Evolutionary conservation across 1,140 invertebrate genomes (phyloP), one percentile per base, ranked within the genome.

Genomic region (Papilio aristodemus): DNA sequence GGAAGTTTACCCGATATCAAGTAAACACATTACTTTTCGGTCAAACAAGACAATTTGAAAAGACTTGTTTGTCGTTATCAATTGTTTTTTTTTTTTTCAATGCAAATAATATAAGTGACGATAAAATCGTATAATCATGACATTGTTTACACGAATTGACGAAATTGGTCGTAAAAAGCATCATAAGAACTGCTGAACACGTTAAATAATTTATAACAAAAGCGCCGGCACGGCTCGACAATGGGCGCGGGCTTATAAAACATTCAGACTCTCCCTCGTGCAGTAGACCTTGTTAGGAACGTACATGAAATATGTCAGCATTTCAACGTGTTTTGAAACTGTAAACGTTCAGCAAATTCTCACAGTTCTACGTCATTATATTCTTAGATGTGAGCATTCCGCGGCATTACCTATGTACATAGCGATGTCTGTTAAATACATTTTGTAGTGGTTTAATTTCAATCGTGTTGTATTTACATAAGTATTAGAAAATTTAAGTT

Each of bases 131-230:
- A 38, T 58, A 58, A 58, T 58, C 19, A 25, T 58, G 54, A 59
- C 25, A 14, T 62, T 38, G 32, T 17, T 37, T 14, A 7, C 38
- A 38, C 32, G 32, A 62, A 66, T 32, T 50, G 63, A 66, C 63
- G 41, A 50, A 66, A 66, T 66, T 50, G 22, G 41, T 66, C 63
- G 32, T 66, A 50, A 66, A 66, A 66, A 66, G 63, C 43, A 66
- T 66, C 41, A 66, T 66, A 46, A 46, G 41, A 66, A 36, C 39
- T 54, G 38, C 39, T 66, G 43, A 66, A 66, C 63, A 50, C 41
- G 27, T 66, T 66, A 50, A 46, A 66, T 50, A 66, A 46, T 66
- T 66, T 50, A 66, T 50, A 50, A 66, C 41, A 32, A 66, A 66
- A 66, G 63, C 63, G 63, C 43, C 32, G 2, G 63, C 41, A 38